These are phyloP conservation scores for Petrophora chlorosata DNA, from an alignment of 2,888 invertebrate species.

Conservation along the genomic window DNA sequence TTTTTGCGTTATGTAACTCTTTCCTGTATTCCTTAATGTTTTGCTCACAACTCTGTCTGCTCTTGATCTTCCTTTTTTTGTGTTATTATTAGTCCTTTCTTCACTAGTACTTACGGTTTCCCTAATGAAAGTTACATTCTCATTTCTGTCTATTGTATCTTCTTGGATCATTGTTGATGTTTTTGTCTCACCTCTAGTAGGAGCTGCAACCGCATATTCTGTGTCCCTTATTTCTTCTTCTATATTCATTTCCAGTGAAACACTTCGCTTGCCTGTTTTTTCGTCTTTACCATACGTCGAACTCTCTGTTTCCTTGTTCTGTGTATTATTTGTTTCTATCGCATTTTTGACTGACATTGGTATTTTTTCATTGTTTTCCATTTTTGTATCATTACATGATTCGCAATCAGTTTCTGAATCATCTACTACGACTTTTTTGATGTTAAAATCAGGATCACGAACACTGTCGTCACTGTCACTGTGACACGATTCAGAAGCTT, in stretches of 20 bases:
- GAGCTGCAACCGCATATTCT: background rate
- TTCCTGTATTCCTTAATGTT: background rate
- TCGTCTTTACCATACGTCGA: background rate
- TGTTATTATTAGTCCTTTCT: background rate
- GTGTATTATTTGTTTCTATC: no score
- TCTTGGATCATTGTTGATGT: background rate
- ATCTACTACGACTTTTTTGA: background rate
- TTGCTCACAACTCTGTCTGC: background rate
- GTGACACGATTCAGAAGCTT: background rate
- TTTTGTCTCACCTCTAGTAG: background rate
- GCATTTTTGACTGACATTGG: background rate
- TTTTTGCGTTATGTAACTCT: no score
- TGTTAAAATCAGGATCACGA: background rate
- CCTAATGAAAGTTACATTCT: conserved; percentile 5
- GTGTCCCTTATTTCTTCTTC: background rate
- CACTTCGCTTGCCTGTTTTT: background rate
- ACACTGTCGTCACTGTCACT: background rate
- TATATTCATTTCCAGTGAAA: background rate
- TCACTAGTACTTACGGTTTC: background rate
- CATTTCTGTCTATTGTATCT: conserved; percentile 3
- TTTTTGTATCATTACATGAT: background rate
- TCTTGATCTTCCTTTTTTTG: background rate
- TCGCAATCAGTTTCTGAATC: background rate
- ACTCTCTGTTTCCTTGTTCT: no score
- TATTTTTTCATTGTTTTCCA: background rate